Evolutionary conservation across 2,113 vertebrate genomes (phyloP), one percentile per base, ranked within the genome.

Genomic region (Pycnonotus jocosus): DNA sequence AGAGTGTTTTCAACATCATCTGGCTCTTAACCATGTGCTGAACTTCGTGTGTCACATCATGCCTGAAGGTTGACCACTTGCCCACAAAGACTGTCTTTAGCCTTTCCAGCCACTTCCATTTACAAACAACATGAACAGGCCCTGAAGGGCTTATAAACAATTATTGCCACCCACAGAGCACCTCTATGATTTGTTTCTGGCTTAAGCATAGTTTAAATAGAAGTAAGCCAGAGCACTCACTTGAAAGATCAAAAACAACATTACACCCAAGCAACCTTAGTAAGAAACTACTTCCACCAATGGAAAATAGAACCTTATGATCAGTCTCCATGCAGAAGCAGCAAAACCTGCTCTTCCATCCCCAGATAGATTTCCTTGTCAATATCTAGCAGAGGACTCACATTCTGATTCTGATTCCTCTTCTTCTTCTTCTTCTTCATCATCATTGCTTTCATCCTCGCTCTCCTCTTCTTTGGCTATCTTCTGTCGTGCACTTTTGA

Each of bases 391-490:
- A 61, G 2, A 2, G 24, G 35, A 88, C 98, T 98, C 66, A 99
- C 99, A 98, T 93, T 99, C 99, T 3, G 99, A 99, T 84, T 99
- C 99, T 0, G 98, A 98, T 72, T 98, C 98, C 23, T 98, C 98
- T 16, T 99, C 98, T 0, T 99, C 99, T 0, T 98, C 98, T 3
- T 99, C 98, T 6, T 99, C 98, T 60, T 99, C 99, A 2, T 99
- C 98, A 44, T 98, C 98, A 50, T 98, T 98, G 82, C 98, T 99
- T 93, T 99, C 99, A 3, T 99, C 99, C 14, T 99, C 99, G 0
- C 98, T 99, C 91, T 99, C 99, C 28, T 99, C 99, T 57, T 99
- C 99, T 98, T 99, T 99, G 96, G 98, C 98, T 60, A 99, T 99
- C 96, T 99, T 99, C 97, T 99, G 99, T 90, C 99, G 97, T 56